Evolutionary conservation across 2,888 invertebrate species (phyloP), one percentile per base, ranked within the genome.

Genomic region (Cryptocheilus praepositus): DNA sequence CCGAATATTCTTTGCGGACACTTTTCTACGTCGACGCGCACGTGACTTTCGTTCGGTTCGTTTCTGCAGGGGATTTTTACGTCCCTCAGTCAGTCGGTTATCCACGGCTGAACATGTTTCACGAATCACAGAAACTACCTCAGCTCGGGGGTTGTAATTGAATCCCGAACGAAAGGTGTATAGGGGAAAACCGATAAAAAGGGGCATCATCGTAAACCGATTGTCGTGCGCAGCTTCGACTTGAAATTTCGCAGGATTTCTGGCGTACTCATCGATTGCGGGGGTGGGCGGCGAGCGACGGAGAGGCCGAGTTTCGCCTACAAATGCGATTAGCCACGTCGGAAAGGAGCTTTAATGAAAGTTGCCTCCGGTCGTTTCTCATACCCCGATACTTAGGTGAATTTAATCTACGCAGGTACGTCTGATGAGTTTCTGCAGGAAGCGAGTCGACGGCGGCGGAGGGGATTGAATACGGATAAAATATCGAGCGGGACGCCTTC

Each of bases 311-410:
- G 45, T 44, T 49, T 60, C 54, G 21, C 28, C 67, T 64, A 49
- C 64, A 67, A 76, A 74, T 66, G 62, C 65, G 71, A 67, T 74
- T 69, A 74, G 60, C 54, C 66, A 45, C 21, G 36, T 16, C 16
- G 58, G 54, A 54, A 67, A 67, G 61, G 68, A 61, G 58, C 63
- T 68, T 66, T 63, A 67, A 76, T 64, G 68, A 74, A 74, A 74
- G 68, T 64, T 66, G 56, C 25, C 55, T 25, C 13, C 28, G 51
- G 11, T 52, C 59, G 68, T 66, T 64, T 57, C 59, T 19, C 46
- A 11, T 45, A 61, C 16, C 25, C 36, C 36, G 61, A 68, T 75
- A 66, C 75, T 70, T 62, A 36, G 56, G 49, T 25, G 61, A 68
- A 71, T 68, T 67, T 73, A 62, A 70, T 57, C 61, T 51, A 56